Conservation (phyloP, 2,888 invertebrate species). For the Lasioglossum lativentre region DNA sequence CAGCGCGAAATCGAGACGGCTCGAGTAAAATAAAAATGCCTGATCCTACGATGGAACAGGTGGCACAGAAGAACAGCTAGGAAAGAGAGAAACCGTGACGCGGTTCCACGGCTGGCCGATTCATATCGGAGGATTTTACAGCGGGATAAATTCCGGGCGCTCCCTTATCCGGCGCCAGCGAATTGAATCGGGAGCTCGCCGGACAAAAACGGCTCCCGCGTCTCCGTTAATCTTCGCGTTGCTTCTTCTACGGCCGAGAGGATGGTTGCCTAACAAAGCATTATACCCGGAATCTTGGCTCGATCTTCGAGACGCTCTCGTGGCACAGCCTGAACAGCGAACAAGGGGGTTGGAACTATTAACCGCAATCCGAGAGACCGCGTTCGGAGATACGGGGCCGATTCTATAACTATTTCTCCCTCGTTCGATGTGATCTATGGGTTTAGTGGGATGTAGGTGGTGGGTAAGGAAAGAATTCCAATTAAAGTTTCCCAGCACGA, state of each 20-base stretch:
- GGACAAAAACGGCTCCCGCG: conserved; percentile 29
- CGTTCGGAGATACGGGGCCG: not conserved
- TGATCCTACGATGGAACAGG: conserved; percentile 46
- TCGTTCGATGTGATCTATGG: conserved; percentile 33
- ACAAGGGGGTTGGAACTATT: conserved; percentile 10
- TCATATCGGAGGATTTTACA: conserved; percentile 58
- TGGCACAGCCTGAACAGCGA: not conserved
- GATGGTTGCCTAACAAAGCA: conserved; percentile 17
- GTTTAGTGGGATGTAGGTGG: not conserved
- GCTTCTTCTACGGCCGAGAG: conserved; percentile 12
- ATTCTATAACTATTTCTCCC: conserved; percentile 36
- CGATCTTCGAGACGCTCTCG: not conserved
- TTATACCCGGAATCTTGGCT: conserved; percentile 4
- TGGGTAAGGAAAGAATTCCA: conserved; percentile 64
- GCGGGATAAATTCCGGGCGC: conserved; percentile 55
- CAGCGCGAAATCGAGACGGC: not conserved
- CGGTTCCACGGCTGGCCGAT: conserved; percentile 41
- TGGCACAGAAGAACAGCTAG: conserved; percentile 52
- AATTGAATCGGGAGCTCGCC: conserved; percentile 55
- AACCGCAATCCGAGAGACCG: not conserved
- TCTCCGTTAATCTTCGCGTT: conserved; percentile 26
- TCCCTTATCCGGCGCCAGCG: conserved; percentile 50
- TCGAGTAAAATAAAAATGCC: not conserved
- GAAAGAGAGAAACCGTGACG: conserved; percentile 22
- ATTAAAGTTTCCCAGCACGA: conserved; percentile 59